phyloP scores from a whole-genome alignment of 2,113 vertebrate species.

The mouse (Mus musculus) region DNA sequence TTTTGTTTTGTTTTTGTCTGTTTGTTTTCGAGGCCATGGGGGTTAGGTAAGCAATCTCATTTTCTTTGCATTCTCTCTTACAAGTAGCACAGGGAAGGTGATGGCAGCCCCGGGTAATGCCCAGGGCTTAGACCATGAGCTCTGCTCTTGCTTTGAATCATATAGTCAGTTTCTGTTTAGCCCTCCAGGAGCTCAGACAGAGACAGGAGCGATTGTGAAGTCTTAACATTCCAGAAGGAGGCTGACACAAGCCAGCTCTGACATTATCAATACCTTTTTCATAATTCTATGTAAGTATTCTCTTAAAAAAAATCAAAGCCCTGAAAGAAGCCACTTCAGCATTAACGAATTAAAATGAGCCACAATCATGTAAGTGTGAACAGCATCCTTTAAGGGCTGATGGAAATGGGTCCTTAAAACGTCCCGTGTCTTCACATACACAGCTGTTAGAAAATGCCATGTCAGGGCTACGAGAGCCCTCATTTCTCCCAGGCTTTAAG shows the following conservation, averaged over 20 bases:
- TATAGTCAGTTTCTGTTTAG: background rate
- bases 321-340: background rate
- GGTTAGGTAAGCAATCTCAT: background rate
- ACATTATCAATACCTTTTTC: background rate
- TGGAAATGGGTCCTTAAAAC: background rate
- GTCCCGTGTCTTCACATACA: background rate
- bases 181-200: background rate
- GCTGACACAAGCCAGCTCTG: background rate
- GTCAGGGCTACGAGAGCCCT: background rate
- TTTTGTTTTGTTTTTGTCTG: too few relatives aligned
- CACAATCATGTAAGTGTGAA: background rate
- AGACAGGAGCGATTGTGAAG: background rate
- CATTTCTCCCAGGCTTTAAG: background rate
- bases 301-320: background rate
- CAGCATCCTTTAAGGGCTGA: fast-evolving
- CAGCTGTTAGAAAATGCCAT: background rate
- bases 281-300: background rate
- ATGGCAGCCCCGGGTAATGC: background rate
- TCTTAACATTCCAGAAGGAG: background rate
- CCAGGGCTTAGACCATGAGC: background rate
- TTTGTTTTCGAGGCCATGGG: background rate
- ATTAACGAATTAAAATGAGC: background rate
- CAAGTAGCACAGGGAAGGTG: background rate
- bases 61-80: background rate
- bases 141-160: too few relatives aligned